Evolutionary conservation across 2,113 vertebrate genomes (phyloP).

Genomic region (Corydoras sp.): DNA sequence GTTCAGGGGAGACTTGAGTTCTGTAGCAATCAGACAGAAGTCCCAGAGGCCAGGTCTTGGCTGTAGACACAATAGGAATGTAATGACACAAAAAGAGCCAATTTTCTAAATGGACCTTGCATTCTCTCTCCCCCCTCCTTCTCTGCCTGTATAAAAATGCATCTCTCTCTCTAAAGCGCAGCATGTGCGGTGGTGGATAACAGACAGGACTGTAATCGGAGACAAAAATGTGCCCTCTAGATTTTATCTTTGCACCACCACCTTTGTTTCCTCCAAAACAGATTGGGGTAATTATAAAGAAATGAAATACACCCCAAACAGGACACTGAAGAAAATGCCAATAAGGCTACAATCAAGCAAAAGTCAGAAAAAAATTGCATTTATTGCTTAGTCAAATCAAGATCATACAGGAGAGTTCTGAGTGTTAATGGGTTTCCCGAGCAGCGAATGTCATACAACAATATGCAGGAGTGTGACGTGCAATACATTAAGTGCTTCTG

Average conservation of each 20-base stretch:
- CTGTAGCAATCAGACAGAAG: constrained; percentile 31
- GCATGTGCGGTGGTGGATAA: constrained; percentile 44
- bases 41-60: constrained; percentile 27
- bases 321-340: constrained; percentile 50
- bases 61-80: constrained; percentile 44
- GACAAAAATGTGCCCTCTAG: constrained; percentile 42
- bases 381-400: constrained; percentile 3
- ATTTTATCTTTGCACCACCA: constrained; percentile 29
- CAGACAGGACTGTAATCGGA: constrained; percentile 53
- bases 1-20: constrained; percentile 9
- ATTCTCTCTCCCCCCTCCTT: constrained; percentile 8
- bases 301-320: constrained; percentile 50
- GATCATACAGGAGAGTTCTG: constrained; percentile 6
- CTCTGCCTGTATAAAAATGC: constrained; percentile 41
- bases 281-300: constrained; percentile 54
- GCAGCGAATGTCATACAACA: constrained; percentile 34
- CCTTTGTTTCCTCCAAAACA: constrained; percentile 39
- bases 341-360: constrained; percentile 49
- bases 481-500: constrained; percentile 40
- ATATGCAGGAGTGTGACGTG: constrained; percentile 34
- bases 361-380: constrained; percentile 48
- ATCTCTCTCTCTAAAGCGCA: constrained; percentile 38
- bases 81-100: constrained; percentile 43
- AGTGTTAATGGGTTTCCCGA: constrained; percentile 35
- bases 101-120: constrained; percentile 41